Evolutionary conservation across 1,140 invertebrate genomes (phyloP).

Genomic region (Drosophila nigromelanica): DNA sequence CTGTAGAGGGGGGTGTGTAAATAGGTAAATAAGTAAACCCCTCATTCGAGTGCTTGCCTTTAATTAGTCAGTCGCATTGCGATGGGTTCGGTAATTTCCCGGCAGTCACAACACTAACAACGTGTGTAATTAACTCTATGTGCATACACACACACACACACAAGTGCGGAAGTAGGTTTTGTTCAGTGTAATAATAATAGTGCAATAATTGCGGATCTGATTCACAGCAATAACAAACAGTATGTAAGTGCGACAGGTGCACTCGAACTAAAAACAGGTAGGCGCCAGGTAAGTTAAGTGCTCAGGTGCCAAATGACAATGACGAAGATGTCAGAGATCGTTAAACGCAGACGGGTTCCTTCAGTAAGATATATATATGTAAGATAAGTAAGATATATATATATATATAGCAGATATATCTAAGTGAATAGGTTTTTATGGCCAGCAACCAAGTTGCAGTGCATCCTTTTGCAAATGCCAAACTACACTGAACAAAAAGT

Average conservation of each 20-base stretch:
- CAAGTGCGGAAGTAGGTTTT: background rate
- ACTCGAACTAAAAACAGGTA: conserved; percentile 16
- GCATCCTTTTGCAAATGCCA: conserved; percentile 20
- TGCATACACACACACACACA: conserved; percentile 3
- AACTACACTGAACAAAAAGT: conserved; percentile 21
- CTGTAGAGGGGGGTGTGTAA: background rate
- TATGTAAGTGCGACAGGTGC: conserved; percentile 16
- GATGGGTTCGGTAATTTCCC: conserved; percentile 46
- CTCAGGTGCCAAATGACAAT: conserved; percentile 16
- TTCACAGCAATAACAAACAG: conserved; percentile 18
- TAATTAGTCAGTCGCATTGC: conserved; percentile 46
- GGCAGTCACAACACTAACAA: conserved; percentile 29
- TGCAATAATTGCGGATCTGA: conserved; percentile 38
- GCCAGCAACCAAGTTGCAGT: background rate
- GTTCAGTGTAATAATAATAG: conserved; percentile 16
- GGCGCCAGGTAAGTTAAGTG: conserved; percentile 11
- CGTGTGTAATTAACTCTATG: conserved; percentile 37
- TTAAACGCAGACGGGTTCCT: conserved; percentile 21
- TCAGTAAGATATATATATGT: background rate
- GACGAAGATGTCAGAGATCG: conserved; percentile 28
- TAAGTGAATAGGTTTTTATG: conserved; percentile 20
- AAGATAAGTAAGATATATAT: too few species aligned
- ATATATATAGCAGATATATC: background rate
- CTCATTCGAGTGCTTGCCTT: conserved; percentile 4
- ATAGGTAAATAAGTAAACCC: background rate